Evolutionary conservation across 1,140 invertebrate genomes (phyloP).

Genomic region (Drosophila santomea): DNA sequence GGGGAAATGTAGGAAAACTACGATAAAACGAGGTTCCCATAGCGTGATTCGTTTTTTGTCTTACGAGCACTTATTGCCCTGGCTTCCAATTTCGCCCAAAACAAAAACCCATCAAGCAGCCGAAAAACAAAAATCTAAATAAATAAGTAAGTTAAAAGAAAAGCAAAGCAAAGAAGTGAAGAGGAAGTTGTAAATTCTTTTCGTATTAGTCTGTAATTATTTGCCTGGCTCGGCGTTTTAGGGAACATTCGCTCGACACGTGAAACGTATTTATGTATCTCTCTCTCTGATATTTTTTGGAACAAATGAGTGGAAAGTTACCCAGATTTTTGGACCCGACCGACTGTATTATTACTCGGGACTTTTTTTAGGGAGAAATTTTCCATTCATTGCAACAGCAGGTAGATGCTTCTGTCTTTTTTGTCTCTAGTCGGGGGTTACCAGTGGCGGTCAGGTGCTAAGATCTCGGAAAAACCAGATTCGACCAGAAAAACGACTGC

Average conservation of each 20-base stretch:
- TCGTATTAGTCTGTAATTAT: constrained; percentile 47
- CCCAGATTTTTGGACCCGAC: constrained; percentile 19
- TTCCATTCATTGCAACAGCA: constrained; percentile 26
- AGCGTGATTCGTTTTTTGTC: constrained; percentile 21
- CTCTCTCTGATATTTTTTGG: constrained; percentile 14
- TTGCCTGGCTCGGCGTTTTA: constrained; percentile 43
- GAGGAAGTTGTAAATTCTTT: constrained; percentile 61
- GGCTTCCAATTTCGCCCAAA: constrained; percentile 14
- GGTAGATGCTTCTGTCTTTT: constrained; percentile 8
- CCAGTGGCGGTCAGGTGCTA: constrained; percentile 12
- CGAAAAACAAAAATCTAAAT: neutral
- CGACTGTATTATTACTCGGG: constrained; percentile 9
- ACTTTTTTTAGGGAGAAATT: constrained; percentile 22
- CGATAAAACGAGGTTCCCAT: constrained; percentile 22
- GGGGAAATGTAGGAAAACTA: constrained; percentile 27
- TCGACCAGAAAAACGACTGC: constrained; percentile 12
- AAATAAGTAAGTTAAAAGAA: neutral
- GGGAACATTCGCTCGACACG: constrained; percentile 31
- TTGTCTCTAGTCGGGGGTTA: constrained; percentile 26
- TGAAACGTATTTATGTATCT: constrained; percentile 21
- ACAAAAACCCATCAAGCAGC: neutral
- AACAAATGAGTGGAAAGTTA: constrained; percentile 45
- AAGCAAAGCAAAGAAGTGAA: neutral
- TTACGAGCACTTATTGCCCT: constrained; percentile 15
- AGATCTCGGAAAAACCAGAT: constrained; percentile 43